A percentile compares a stretch with the other conserved stretches of the same genome.
Evolutionary conservation across 2,797 vertebrate species (phyloP).

Genomic region (Thripadectes ignobilis): DNA sequence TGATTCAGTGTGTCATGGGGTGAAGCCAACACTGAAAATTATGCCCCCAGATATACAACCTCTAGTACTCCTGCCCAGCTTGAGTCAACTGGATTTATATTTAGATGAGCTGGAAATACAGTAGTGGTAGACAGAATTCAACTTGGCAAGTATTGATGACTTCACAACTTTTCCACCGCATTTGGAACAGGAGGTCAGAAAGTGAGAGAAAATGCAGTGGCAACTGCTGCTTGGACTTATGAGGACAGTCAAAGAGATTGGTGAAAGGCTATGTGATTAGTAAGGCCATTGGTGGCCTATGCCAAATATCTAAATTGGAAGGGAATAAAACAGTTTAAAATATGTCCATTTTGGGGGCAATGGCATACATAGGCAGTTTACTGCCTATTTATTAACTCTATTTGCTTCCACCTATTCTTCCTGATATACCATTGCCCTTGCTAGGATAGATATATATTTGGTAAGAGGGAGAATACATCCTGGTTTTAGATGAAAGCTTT

Average conservation of each 20-base stretch:
- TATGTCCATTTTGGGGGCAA: background rate
- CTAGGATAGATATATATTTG: background rate
- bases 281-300: background rate
- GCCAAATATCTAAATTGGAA: background rate
- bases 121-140: background rate
- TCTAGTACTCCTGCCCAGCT: background rate
- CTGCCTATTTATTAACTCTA: background rate
- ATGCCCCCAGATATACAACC: accelerated
- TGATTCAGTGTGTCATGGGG: background rate
- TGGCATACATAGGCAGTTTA: background rate
- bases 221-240: background rate
- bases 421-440: background rate
- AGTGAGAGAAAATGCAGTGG: background rate
- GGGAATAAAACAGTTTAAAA: background rate
- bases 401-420: background rate
- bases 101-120: background rate
- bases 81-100: background rate
- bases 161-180: background rate
- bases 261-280: background rate
- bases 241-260: background rate
- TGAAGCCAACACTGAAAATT: background rate
- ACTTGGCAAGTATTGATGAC: background rate
- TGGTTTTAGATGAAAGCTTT: background rate
- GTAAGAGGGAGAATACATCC: background rate
- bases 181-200: background rate